Conservation (phyloP, 35 echinoderm and acorn worm species). For the Lytechinus pictus region DNA sequence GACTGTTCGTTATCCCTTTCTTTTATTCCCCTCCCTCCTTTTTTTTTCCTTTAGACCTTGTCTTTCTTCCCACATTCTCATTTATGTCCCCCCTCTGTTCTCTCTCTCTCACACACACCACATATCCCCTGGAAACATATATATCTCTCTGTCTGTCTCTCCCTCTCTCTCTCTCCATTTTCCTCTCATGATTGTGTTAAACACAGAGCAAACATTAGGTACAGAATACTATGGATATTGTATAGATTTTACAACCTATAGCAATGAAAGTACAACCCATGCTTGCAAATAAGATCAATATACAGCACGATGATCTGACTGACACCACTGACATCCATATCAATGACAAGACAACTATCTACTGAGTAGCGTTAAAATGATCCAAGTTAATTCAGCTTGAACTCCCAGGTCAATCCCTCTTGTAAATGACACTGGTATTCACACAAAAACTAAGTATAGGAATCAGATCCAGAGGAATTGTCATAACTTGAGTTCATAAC, state of each 20-base stretch:
- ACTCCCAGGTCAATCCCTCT: neutral
- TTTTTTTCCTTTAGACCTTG: neutral
- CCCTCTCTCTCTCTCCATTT: neutral
- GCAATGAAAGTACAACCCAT: neutral
- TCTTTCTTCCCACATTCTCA: neutral
- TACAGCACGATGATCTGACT: neutral
- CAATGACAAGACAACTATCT: neutral
- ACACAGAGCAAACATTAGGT: neutral
- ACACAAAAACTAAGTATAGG: no score
- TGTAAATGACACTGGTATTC: no score
- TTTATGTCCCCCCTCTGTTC: neutral
- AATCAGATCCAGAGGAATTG: no score
- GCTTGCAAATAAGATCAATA: neutral
- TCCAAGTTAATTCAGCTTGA: neutral
- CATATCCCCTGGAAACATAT: no score
- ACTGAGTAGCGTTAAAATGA: neutral
- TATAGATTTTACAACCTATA: neutral
- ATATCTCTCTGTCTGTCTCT: neutral
- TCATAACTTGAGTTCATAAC: no score
- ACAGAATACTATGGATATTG: neutral
- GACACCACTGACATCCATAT: neutral
- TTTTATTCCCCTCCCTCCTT: neutral
- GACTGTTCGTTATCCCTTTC: neutral
- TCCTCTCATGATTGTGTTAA: neutral
- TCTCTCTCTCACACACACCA: neutral